Evolutionary conservation across 2,113 vertebrate genomes (phyloP), one percentile per base, ranked within the genome.

Genomic region (Rhinopomastus cyanomelas): DNA sequence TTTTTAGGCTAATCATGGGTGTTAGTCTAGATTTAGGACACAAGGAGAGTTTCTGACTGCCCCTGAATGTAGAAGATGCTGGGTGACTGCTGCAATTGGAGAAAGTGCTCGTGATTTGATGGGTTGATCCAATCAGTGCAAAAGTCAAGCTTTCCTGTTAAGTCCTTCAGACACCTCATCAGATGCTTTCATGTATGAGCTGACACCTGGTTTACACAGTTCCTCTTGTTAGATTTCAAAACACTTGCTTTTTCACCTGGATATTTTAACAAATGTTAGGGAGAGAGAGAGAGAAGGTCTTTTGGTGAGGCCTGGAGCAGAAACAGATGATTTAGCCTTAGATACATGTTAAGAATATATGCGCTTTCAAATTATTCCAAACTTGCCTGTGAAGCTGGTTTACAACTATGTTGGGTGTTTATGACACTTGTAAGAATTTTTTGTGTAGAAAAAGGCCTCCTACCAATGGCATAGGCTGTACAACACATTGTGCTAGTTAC

Each of bases 341-440:
- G 26, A 17, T n/a, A 19, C 3, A 2, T 17, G 4, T 9, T n/a
- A n/a, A n/a, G n/a, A n/a, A n/a, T n/a, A n/a, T n/a, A 59, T 8
- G 16, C 23, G 3, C 39, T 56, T 60, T 52, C 4, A 44, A 56
- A 46, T 32, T 46, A 39, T 21, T 76, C 61, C 46, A 79, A 34
- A 34, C 42, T 32, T 56, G 16, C 15, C 14, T 7, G 11, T 0
- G 2, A 72, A 46, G 25, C 11, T 46, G 26, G 9, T 72, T 76
- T 61, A 80, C 80, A 90, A 66, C 15, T 51, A 5, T 12, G 5
- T 76, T 60, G 12, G 4, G 3, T 51, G 20, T 62, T 81, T 55
- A 22, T 68, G 80, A 22, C 22, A 36, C 23, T 80, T 75, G 34
- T 25, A 26, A 81, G 59, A 61, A 48, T n/a, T 22, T 29, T 26